A percentile compares a stretch with the other conserved stretches of the same genome.
phyloP scores from a whole-genome alignment of 1,140 invertebrate species.

The Chionoecetes opilio region DNA sequence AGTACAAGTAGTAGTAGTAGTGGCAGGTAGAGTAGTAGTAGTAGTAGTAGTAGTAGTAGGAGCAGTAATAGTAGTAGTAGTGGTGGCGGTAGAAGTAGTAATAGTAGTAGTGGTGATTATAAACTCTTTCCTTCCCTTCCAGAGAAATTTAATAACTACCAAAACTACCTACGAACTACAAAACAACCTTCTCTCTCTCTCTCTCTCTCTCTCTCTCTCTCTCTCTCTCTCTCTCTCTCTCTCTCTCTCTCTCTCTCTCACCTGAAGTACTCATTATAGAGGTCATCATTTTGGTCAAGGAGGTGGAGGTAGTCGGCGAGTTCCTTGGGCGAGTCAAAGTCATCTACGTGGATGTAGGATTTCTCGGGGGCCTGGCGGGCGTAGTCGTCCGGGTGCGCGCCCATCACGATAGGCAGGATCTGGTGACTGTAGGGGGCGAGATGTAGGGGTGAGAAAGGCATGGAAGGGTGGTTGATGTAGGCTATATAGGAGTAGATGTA shows the following conservation, averaged over 20 bases:
- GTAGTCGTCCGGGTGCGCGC: slow-evolving; percentile 95
- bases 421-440: slow-evolving; percentile 88
- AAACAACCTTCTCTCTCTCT: no score
- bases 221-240: not conserved
- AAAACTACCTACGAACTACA: no score
- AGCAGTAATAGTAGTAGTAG: no score
- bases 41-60: slow-evolving; percentile 15
- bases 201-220: no score
- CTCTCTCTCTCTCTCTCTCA: no score
- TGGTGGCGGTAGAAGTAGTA: no score
- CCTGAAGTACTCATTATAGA: slow-evolving; percentile 96
- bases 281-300: slow-evolving; percentile 92
- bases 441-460: not conserved
- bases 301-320: slow-evolving; percentile 93
- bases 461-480: not conserved
- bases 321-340: slow-evolving; percentile 93
- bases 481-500: not conserved
- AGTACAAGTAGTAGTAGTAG: no score
- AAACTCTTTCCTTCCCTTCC: no score
- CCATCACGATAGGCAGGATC: slow-evolving; percentile 97
- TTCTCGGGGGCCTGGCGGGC: slow-evolving; percentile 92
- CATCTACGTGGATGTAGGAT: slow-evolving; percentile 96
- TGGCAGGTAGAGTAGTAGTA: not conserved
- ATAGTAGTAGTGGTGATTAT: not conserved
- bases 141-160: no score